Evolutionary conservation across 2,113 vertebrate species (phyloP), one percentile per base, ranked within the genome.

Genomic region (Xenus cinereus): DNA sequence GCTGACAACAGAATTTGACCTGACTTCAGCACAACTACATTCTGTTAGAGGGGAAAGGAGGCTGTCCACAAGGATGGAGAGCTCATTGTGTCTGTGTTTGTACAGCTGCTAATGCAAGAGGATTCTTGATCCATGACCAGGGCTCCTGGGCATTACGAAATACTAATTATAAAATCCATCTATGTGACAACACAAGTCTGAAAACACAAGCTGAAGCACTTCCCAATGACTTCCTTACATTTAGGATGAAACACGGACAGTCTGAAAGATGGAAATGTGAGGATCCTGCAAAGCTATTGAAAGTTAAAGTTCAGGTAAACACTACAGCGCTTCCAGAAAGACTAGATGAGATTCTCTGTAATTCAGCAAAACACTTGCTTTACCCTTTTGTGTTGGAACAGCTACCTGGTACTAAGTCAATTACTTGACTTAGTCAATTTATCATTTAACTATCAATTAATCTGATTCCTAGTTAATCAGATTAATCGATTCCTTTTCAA

Each of bases 121-220:
- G 27, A 30, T 60, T 93, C 69, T 68, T 89, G 74, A 91, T 87
- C 74, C 57, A 91, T 82, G 74, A 79, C 66, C 77, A 78, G 27
- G 22, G 35, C 35, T 94, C 39, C 45, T 20, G 28, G 56, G 62
- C 45, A 72, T 82, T 81, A 35, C 0, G 1, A 92, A 94, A 85
- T 48, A 27, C 24, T 82, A 66, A 87, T 89, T 89, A 64, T 72
- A 91, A 96, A 89, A 95, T 87, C 74, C 53, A 84, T 93, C 89
- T 91, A 48, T 64, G 50, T 87, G 53, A 94, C 43, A 89, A 69
- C 21, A 71, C 3, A 43, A 77, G 28, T 23, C n/a, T 54, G 51
- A 90, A 90, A 66, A 6, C 27, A 88, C 32, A 79, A 82, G 28
- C 26, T 84, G 54, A 77, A 93, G 35, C 30, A 77, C 10, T 91